Conservation (phyloP, 1,140 invertebrate species). For the Brachionus koreanus region DNA sequence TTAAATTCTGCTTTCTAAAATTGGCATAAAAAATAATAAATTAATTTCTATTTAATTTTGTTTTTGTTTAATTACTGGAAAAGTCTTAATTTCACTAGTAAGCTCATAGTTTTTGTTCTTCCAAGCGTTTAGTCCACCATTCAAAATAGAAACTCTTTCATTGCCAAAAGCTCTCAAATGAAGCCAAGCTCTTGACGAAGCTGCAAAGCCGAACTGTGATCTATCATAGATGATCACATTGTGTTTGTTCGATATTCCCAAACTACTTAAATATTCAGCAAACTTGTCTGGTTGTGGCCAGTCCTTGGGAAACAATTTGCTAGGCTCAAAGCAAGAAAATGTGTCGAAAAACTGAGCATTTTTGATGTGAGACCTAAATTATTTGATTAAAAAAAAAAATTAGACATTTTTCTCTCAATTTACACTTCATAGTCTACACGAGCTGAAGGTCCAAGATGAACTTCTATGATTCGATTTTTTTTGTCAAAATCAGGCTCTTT, state of each 20-base stretch:
- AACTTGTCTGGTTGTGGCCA: constrained; percentile 47
- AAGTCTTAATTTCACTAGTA: background rate
- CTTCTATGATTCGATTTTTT: constrained; percentile 22
- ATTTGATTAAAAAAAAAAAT: background rate
- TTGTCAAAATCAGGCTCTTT: constrained; percentile 21
- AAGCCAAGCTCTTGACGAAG: constrained; percentile 48
- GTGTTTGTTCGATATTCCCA: constrained; percentile 46
- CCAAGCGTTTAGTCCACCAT: constrained; percentile 49
- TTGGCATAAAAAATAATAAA: background rate
- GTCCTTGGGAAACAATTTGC: constrained; percentile 46
- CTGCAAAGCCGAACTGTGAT: constrained; percentile 46
- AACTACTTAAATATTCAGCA: constrained; percentile 44
- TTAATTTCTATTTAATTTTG: background rate
- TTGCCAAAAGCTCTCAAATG: constrained; percentile 48
- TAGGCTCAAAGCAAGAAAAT: background rate
- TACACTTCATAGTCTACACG: constrained; percentile 3
- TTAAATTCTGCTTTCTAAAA: constrained; percentile 18
- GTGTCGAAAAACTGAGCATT: background rate
- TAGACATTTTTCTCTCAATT: background rate
- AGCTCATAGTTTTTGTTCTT: background rate
- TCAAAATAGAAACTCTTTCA: constrained; percentile 47
- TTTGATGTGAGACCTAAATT: constrained; percentile 13
- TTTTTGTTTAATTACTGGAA: background rate
- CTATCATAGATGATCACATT: constrained; percentile 48
- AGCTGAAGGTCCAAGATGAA: background rate